A percentile compares a stretch with the other conserved stretches of the same genome.
phyloP scores from a whole-genome alignment of 2,113 vertebrate genomes.

The Chauna torquata region DNA sequence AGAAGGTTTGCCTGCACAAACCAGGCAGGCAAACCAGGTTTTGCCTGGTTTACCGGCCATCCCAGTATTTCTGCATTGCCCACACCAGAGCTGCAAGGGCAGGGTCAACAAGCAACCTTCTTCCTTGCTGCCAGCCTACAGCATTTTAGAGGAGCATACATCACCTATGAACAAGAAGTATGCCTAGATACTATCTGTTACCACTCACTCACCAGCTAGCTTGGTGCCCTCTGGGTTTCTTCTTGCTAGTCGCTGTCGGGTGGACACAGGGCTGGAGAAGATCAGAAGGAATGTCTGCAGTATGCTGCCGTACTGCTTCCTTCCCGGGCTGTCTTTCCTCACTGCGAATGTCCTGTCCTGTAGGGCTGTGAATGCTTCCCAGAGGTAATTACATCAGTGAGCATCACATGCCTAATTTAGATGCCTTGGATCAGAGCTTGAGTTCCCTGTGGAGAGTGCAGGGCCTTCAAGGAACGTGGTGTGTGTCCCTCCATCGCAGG shows the following conservation, averaged over 20 bases:
- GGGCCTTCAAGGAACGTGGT: not conserved
- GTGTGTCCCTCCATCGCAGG: fast-evolving
- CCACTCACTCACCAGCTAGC: not conserved
- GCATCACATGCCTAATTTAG: fast-evolving
- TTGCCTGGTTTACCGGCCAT: no score
- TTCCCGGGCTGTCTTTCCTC: not conserved
- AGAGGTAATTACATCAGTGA: not conserved
- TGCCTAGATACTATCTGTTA: not conserved
- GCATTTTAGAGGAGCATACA: not conserved
- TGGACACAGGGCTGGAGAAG: not conserved
- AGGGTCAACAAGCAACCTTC: not conserved
- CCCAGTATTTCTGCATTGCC: not conserved
- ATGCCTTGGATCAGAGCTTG: not conserved
- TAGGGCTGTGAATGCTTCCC: not conserved
- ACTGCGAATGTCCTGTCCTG: not conserved
- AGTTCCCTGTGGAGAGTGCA: not conserved
- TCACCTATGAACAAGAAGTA: not conserved
- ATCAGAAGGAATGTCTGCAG: not conserved
- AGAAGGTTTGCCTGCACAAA: no score
- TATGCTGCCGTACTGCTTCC: fast-evolving
- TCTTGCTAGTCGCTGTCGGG: not conserved
- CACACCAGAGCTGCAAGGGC: not conserved
- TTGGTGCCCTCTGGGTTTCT: not conserved
- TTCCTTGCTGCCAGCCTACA: not conserved
- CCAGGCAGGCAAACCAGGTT: no score